A percentile compares a stretch with the other conserved stretches of the same genome.
Conservation (phyloP, 2,888 invertebrate species). For the Ophion ventricosus region DNA sequence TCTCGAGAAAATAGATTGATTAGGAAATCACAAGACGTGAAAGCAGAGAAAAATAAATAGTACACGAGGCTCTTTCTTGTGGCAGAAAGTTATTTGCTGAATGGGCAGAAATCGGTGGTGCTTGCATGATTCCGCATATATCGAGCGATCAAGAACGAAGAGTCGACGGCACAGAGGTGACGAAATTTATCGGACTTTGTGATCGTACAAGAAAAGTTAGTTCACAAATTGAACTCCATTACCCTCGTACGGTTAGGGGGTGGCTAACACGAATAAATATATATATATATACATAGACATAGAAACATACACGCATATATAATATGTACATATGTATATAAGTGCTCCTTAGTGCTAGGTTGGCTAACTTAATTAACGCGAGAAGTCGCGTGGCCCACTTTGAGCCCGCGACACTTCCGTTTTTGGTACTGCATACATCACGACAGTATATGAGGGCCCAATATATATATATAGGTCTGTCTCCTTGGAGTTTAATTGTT, state of each 20-base stretch:
- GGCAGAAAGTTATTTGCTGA: too few species aligned
- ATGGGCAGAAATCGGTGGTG: neutral
- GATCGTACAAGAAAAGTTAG: constrained; percentile 62
- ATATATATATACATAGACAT: constrained; percentile 4
- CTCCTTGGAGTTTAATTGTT: neutral
- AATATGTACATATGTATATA: neutral
- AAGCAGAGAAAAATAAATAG: too few species aligned
- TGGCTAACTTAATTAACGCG: constrained; percentile 64
- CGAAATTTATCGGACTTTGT: constrained; percentile 63
- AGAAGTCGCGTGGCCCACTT: constrained; percentile 64
- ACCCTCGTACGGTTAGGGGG: constrained; percentile 51
- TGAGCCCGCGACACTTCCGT: constrained; percentile 36
- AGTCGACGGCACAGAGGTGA: constrained; percentile 55
- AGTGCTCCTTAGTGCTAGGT: constrained; percentile 27
- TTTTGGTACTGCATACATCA: constrained; percentile 54
- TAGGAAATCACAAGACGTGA: too few species aligned
- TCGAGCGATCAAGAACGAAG: constrained; percentile 3
- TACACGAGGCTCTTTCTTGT: too few species aligned
- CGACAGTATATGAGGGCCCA: constrained; percentile 26
- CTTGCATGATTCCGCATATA: neutral
- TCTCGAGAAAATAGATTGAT: too few species aligned
- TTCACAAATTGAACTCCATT: constrained; percentile 65
- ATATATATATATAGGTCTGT: constrained; percentile 27
- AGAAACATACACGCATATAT: constrained; percentile 1
- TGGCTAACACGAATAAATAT: neutral